Evolutionary conservation across 1,140 invertebrate species (phyloP).

Genomic region (Brachionus rotundiformis): DNA sequence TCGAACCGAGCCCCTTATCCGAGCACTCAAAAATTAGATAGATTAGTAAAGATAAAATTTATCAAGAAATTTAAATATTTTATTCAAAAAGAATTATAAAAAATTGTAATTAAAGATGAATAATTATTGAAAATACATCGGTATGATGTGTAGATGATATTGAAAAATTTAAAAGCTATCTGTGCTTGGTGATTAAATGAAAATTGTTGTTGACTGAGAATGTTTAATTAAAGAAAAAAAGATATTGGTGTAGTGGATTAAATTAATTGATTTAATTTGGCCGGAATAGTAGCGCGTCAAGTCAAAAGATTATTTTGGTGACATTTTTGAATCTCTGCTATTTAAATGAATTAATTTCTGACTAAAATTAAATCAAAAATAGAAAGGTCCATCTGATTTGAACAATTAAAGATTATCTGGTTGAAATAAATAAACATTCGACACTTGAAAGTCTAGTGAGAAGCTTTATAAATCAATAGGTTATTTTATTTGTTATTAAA

Average conservation of each 20-base stretch:
- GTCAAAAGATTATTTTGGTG: background rate
- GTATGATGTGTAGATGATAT: background rate
- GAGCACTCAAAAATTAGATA: too few species aligned
- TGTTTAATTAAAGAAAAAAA: background rate
- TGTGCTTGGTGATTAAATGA: background rate
- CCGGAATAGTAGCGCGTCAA: background rate
- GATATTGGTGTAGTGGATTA: background rate
- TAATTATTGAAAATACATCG: too few species aligned
- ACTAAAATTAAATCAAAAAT: too few species aligned
- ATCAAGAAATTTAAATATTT: too few species aligned
- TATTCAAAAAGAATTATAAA: too few species aligned
- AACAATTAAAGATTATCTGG: background rate
- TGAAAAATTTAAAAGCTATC: background rate
- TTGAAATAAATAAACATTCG: background rate
- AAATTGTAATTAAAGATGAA: too few species aligned
- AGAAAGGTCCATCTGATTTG: too few species aligned
- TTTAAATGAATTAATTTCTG: background rate
- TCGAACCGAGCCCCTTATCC: too few species aligned
- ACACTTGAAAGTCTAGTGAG: background rate
- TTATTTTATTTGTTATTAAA: slow-evolving; percentile 2
- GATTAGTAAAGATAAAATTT: too few species aligned
- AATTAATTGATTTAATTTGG: background rate
- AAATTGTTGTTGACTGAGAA: background rate
- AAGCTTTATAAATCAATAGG: background rate
- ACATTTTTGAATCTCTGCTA: background rate